Evolutionary conservation across 2,888 invertebrate species (phyloP), one percentile per base, ranked within the genome.

Genomic region (Xanthia icteritia): DNA sequence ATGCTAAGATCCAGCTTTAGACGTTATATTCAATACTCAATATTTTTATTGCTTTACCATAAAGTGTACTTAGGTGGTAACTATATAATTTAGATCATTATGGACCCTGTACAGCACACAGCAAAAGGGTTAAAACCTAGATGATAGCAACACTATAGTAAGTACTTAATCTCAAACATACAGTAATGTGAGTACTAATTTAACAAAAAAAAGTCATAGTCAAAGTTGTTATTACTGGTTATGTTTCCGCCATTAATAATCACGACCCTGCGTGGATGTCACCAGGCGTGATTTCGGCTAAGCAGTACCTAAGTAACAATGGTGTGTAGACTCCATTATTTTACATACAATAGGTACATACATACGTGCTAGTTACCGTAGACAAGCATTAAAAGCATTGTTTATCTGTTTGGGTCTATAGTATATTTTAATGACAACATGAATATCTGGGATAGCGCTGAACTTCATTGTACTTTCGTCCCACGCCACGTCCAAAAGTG

Each of bases 341-440:
- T 81, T 56, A 27, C 70, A 81, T 72, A 82, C 82, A 82, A 82
- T 81, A 76, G 58, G 4, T 70, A 68, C 64, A 15, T 70, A 60
- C 13, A 15, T 70, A 60, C 13, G 11, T 65, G n/a, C 31, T 67
- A 31, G 13, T 39, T 48, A 61, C 15, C 4, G 3, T 56, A 77
- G 42, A 69, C 54, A 54, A 78, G 61, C 54, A 27, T 23, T 54
- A 75, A 39, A 60, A 61, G 42, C 23, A 78, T 36, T 27, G 42
- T 60, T 45, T 73, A 48, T 31, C 20, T 45, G 58, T 73, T 27
- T 27, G 36, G 36, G 27, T 65, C 6, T 17, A 8, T 20, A 54
- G 13, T 6, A 31, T 48, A 20, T 51, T 65, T 56, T 48, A 70
- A 48, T 61, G 27, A 31, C n/a, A 48, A 54, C 36, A 48, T 20